These are phyloP conservation scores for Megalops atlanticus DNA, from an alignment of 2,113 vertebrate genomes.

Conservation along the genomic window DNA sequence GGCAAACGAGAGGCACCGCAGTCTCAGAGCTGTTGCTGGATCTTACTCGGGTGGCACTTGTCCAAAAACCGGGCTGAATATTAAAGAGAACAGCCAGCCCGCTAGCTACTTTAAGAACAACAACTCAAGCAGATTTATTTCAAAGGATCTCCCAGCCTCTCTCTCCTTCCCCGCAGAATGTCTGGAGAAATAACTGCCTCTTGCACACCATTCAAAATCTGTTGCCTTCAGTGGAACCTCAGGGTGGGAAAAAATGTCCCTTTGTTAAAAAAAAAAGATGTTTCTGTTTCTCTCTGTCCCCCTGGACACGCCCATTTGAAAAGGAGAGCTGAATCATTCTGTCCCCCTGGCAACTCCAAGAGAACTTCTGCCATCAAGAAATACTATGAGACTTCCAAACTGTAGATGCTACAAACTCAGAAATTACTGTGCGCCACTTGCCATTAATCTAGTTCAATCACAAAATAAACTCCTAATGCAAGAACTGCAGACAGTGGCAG, in stretches of 20 bases:
- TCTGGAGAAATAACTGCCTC: not conserved
- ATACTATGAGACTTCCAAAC: too few relatives aligned
- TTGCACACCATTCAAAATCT: not conserved
- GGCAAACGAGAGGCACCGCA: slow-evolving; percentile 44
- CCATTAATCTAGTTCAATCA: too few relatives aligned
- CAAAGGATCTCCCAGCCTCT: not conserved
- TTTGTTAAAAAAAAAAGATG: not conserved
- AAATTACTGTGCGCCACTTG: too few relatives aligned
- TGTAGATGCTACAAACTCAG: too few relatives aligned
- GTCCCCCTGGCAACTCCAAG: too few relatives aligned
- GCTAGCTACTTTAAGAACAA: not conserved
- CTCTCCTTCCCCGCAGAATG: not conserved
- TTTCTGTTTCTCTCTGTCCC: too few relatives aligned
- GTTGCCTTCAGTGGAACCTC: not conserved
- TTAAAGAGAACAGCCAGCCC: not conserved
- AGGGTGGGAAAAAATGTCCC: not conserved
- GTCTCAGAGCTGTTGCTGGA: not conserved
- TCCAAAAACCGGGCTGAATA: not conserved
- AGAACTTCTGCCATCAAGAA: too few relatives aligned
- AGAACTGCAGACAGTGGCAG: too few relatives aligned
- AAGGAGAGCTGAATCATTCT: too few relatives aligned
- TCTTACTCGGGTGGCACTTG: not conserved
- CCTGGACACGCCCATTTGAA: too few relatives aligned
- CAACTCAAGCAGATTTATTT: not conserved
- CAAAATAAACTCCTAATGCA: too few relatives aligned